Conservation (phyloP, 2,797 vertebrate species). For the Sebastes paucispinis region DNA sequence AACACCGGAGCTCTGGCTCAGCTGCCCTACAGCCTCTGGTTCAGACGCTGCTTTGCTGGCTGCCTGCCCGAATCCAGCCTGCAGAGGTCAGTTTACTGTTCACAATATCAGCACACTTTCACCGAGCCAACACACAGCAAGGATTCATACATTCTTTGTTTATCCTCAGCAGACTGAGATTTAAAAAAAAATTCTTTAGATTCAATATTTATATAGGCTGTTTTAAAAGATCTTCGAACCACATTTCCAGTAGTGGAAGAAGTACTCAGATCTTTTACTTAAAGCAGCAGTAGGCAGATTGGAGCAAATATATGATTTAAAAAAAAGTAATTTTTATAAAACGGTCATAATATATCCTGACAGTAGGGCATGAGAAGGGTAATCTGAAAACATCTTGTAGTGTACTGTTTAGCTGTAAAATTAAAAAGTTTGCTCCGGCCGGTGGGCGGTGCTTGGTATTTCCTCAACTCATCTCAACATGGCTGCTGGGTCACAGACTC, state of each 20-base stretch:
- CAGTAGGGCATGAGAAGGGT: too few species aligned
- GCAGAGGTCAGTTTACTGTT: slow-evolving; percentile 84
- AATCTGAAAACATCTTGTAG: too few species aligned
- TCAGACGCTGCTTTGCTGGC: slow-evolving; percentile 93
- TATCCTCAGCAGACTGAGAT: background rate
- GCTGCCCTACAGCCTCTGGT: slow-evolving; percentile 94
- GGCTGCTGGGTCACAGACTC: too few species aligned
- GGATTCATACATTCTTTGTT: background rate
- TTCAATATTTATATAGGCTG: background rate
- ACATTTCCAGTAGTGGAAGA: background rate
- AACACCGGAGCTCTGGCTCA: slow-evolving; percentile 79
- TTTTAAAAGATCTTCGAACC: background rate
- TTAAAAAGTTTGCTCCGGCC: accelerated
- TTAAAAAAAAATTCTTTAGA: background rate
- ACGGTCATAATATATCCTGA: too few species aligned
- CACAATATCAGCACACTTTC: background rate
- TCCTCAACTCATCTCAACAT: too few species aligned
- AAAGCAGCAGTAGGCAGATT: background rate
- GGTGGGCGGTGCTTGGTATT: too few species aligned
- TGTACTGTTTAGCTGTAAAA: too few species aligned
- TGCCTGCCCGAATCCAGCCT: slow-evolving; percentile 95
- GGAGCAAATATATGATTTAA: too few species aligned
- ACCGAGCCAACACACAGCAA: background rate
- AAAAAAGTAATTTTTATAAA: too few species aligned
- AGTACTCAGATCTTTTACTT: background rate